Evolutionary conservation across 2,888 invertebrate species (phyloP).

Genomic region (Panorpa germanica): DNA sequence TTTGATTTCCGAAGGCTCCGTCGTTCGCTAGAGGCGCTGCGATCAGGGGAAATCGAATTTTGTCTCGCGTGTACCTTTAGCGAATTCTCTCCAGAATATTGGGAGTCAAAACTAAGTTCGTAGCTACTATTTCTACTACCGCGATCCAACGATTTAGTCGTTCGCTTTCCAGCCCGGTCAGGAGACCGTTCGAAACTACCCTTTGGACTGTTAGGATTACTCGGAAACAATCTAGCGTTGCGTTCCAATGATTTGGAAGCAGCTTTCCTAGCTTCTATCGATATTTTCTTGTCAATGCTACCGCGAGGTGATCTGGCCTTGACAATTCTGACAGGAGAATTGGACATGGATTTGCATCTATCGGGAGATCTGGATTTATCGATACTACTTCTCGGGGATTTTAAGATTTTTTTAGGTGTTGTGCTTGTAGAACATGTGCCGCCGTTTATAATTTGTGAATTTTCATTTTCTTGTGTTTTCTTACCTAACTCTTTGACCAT

Average conservation of each 20-base stretch:
- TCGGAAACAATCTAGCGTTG: slow-evolving; percentile 7
- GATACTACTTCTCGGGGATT: slow-evolving; percentile 33
- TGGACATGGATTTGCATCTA: slow-evolving; percentile 23
- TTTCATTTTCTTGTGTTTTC: slow-evolving; percentile 28
- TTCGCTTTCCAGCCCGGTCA: slow-evolving; percentile 20
- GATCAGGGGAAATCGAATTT: too few relatives aligned
- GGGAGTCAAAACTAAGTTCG: too few relatives aligned
- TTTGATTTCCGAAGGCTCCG: too few relatives aligned
- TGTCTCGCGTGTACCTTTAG: too few relatives aligned
- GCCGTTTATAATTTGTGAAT: slow-evolving; percentile 24
- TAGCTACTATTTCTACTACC: too few relatives aligned
- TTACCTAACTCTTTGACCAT: slow-evolving; percentile 81
- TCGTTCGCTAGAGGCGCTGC: too few relatives aligned
- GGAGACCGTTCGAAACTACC: slow-evolving; percentile 19
- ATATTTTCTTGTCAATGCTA: slow-evolving; percentile 34
- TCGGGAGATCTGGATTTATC: slow-evolving; percentile 32
- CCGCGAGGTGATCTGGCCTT: slow-evolving; percentile 30
- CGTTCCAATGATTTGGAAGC: too few relatives aligned
- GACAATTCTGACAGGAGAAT: slow-evolving; percentile 24
- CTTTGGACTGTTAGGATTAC: slow-evolving; percentile 16
- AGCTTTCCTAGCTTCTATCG: too few relatives aligned
- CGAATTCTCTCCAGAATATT: too few relatives aligned
- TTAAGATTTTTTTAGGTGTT: slow-evolving; percentile 16
- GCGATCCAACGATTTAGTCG: too few relatives aligned
- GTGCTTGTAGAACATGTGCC: slow-evolving; percentile 10